Base-by-base conservation (phyloP, 2,888 invertebrate genomes). In the Drosophila flavopinicola region DNA sequence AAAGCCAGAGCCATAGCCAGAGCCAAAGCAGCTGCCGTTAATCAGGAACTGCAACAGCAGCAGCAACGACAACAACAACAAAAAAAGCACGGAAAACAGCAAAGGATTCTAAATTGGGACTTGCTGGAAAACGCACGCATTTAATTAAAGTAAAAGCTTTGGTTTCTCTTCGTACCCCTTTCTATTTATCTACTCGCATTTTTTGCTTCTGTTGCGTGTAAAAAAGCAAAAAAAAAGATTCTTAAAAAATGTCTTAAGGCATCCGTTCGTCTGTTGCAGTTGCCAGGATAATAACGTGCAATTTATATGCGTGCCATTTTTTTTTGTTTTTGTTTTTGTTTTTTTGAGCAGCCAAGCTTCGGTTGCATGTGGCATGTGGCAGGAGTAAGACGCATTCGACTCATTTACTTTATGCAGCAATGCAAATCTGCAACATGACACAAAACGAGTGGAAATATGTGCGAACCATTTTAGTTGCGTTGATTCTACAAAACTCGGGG, bases 91-190 rank as follows among this genome's bases (percentile, higher is more conserved):
- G 13, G 17, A 44, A 38, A 70, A 53, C 53, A 60, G 48, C 53
- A 65, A 71, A 65, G 63, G 63, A 72, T 66, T 75, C 77, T 77
- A 77, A 83, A 79, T 75, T 83, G 75, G 57, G 42, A 75, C 61
- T 79, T 72, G 51, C 75, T 48, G 41, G 51, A 72, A 60, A 85
- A 80, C 80, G 80, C 80, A 82, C 80, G 82, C 85, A 80, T 85
- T 80, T 80, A 80, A 80, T 80, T 85, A 80, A 85, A 80, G 85
- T 80, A 80, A 80, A 85, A 80, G 80, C 80, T 68, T 82, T 71
- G 82, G 52, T 65, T 82, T 59, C 56, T 30, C 52, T 35, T 39
- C 17, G 30, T 53, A 53, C 51, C n/a, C 35, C 30, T 45, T 48
- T 61, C 44, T 57, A 30, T 56, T 59, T 59, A 60, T 48, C 32